These are phyloP conservation scores for Asteroscopus sphinx DNA, from an alignment of 2,888 invertebrate species.

Conservation along the genomic window DNA sequence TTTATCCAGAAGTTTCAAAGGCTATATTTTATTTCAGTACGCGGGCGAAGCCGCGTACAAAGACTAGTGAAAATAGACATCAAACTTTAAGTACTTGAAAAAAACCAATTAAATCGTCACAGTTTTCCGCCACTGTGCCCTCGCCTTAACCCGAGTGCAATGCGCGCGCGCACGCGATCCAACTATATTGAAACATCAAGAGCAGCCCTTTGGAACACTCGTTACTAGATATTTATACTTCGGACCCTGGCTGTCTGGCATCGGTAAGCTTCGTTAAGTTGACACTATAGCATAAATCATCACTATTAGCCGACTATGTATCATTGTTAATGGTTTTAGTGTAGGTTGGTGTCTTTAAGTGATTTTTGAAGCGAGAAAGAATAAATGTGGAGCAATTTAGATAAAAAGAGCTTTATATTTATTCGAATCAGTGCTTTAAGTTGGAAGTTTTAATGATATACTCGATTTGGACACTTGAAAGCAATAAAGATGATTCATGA, in stretches of 20 bases:
- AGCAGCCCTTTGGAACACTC: constrained; percentile 69
- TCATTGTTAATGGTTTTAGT: constrained; percentile 9
- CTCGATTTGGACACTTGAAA: no score
- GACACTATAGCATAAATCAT: constrained; percentile 35
- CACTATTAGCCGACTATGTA: constrained; percentile 11
- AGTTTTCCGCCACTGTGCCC: constrained; percentile 7
- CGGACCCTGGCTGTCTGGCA: constrained; percentile 10
- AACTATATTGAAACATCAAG: constrained; percentile 69
- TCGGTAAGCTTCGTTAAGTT: constrained; percentile 24
- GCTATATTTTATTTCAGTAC: no score
- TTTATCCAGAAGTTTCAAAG: no score
- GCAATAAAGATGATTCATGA: no score
- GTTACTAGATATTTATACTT: constrained; percentile 57
- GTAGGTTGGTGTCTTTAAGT: background rate
- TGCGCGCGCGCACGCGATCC: constrained; percentile 75
- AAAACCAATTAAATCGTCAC: background rate
- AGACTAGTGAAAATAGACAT: no score
- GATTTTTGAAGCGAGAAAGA: background rate
- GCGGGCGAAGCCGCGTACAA: no score
- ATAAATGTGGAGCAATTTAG: no score
- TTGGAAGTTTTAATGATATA: no score
- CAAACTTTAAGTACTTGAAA: no score
- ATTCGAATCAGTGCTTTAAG: no score
- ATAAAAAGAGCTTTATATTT: no score
- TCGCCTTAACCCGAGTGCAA: constrained; percentile 46